A percentile compares a stretch with the other conserved stretches of the same genome.
Evolutionary conservation across 1,140 invertebrate genomes (phyloP).

Genomic region (Pentalonia nigronervosa): DNA sequence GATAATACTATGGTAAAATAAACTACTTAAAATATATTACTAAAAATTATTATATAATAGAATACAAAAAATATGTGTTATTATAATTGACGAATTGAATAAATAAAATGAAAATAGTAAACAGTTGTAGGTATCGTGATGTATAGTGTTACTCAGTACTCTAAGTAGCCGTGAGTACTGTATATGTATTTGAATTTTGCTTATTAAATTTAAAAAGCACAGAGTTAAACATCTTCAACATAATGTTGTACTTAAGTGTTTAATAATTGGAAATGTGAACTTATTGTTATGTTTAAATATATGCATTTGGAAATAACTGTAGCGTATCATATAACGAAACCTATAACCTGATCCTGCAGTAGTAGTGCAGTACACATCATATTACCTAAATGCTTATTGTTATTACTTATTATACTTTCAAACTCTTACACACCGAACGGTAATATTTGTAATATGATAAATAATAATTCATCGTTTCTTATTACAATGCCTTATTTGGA

Average conservation of each 20-base stretch:
- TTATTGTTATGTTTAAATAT: background rate
- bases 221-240: background rate
- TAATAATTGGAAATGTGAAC: background rate
- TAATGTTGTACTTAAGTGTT: background rate
- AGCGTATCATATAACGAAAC: background rate
- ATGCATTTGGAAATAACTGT: background rate
- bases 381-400: background rate
- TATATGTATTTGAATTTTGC: background rate
- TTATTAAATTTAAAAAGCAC: background rate
- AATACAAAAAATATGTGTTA: background rate
- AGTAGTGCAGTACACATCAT: background rate
- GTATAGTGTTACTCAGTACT: background rate
- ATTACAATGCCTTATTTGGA: background rate
- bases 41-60: background rate
- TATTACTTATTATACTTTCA: background rate
- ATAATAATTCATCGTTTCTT: background rate
- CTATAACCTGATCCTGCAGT: background rate
- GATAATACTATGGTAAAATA: background rate
- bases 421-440: background rate
- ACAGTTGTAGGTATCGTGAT: background rate
- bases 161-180: background rate
- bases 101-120: background rate
- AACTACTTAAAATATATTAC: background rate
- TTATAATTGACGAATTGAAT: background rate
- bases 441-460: conserved; percentile 20